phyloP scores from a whole-genome alignment of 2,888 invertebrate genomes.

The Sussaba pulchella region DNA sequence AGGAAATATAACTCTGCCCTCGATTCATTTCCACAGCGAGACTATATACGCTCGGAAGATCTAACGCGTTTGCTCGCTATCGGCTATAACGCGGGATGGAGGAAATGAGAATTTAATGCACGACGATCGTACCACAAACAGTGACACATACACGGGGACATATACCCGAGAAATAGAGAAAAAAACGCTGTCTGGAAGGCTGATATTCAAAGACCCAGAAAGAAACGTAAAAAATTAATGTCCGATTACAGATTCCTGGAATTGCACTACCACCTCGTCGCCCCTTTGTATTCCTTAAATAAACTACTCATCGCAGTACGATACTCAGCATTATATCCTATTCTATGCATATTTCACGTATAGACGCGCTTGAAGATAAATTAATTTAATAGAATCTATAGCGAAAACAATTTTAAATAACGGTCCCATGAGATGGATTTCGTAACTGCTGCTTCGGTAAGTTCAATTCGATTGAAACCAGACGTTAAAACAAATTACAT shows the following conservation, averaged over 20 bases:
- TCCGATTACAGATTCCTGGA: too few species aligned
- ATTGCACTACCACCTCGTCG: too few species aligned
- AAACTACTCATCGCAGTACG: too few species aligned
- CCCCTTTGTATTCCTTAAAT: too few species aligned
- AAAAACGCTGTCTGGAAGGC: too few species aligned
- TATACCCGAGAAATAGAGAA: too few species aligned
- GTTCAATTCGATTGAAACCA: background rate
- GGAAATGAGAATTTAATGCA: constrained; percentile 59
- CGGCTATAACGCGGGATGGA: constrained; percentile 17
- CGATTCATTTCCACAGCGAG: constrained; percentile 55
- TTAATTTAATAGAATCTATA: too few species aligned
- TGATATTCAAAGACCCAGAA: background rate
- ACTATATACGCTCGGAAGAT: constrained; percentile 57
- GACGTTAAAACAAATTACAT: constrained; percentile 3
- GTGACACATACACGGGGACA: background rate
- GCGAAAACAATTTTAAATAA: background rate
- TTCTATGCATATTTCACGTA: too few species aligned
- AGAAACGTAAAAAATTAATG: too few species aligned
- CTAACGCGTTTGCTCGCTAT: constrained; percentile 48
- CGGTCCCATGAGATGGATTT: background rate
- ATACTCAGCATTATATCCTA: too few species aligned
- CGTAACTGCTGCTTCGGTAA: background rate
- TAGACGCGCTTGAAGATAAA: too few species aligned
- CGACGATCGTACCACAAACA: constrained; percentile 15
- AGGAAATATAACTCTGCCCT: constrained; percentile 65